These are phyloP conservation scores for Porites divaricata DNA, from an alignment of 92 coral and sea anemone species.

Conservation along the genomic window DNA sequence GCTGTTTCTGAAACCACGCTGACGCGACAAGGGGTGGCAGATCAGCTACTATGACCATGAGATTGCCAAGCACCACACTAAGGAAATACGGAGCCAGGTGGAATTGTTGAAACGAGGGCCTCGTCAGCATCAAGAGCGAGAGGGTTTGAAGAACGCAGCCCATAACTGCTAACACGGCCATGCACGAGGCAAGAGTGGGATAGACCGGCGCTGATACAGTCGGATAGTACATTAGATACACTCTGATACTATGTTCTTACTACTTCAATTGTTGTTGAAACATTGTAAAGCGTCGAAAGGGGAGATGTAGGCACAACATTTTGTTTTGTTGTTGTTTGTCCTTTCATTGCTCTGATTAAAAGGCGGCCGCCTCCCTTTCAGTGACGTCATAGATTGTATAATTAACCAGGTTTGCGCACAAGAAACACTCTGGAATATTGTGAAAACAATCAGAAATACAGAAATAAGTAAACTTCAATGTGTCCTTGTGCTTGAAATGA, in stretches of 20 bases:
- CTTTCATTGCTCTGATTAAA: not conserved
- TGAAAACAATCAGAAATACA: not conserved
- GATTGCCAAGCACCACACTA: conserved; percentile 71
- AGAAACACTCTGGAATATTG: not conserved
- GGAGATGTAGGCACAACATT: not conserved
- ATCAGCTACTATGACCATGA: conserved; percentile 56
- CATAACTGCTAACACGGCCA: conserved; percentile 33
- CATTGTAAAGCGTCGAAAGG: not conserved
- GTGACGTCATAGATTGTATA: conserved; percentile 1
- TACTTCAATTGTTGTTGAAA: not conserved
- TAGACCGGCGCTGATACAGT: not conserved
- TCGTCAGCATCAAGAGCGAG: conserved; percentile 47
- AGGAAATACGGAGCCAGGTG: conserved; percentile 67
- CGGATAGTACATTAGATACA: not conserved
- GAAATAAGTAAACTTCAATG: too few relatives aligned
- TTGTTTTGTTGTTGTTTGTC: not conserved
- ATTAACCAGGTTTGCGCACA: not conserved
- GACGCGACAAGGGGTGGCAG: conserved; percentile 76
- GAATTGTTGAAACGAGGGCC: conserved; percentile 40
- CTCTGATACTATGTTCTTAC: not conserved
- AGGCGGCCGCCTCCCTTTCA: conserved; percentile 1
- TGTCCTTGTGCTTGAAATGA: too few relatives aligned
- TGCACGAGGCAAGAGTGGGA: conserved; percentile 28
- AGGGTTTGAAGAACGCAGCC: conserved; percentile 58
- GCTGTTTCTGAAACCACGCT: conserved; percentile 47